phyloP scores from a whole-genome alignment of 2,888 invertebrate species.

The Congeria kusceri region DNA sequence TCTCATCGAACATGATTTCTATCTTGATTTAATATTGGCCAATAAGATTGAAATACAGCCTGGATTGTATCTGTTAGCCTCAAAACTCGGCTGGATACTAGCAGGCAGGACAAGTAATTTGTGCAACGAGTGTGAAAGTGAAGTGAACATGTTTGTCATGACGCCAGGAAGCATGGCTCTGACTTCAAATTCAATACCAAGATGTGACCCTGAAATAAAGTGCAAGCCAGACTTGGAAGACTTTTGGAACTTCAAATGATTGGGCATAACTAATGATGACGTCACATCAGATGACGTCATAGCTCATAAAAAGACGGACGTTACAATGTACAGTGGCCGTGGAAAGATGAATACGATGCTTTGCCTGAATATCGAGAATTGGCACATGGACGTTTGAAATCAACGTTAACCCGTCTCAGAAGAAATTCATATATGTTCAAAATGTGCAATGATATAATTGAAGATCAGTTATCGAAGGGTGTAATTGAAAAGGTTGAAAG shows the following conservation, averaged over 20 bases:
- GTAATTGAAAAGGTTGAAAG: background rate
- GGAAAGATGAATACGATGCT: background rate
- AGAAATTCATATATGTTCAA: background rate
- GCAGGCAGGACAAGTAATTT: conserved; percentile 1
- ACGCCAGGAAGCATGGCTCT: background rate
- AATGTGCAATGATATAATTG: background rate
- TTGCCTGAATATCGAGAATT: background rate
- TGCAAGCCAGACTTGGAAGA: background rate
- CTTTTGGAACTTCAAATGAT: background rate
- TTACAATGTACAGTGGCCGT: background rate
- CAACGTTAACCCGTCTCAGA: background rate
- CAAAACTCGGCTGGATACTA: conserved; percentile 19
- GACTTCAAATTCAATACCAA: background rate
- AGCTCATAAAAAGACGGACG: background rate
- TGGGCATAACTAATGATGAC: background rate
- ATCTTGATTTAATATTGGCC: conserved; percentile 1
- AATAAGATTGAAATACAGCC: conserved; percentile 18
- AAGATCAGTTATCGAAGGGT: background rate
- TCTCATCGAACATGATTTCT: conserved; percentile 20
- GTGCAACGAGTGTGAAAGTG: background rate
- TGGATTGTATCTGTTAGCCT: conserved; percentile 9
- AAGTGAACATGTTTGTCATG: background rate
- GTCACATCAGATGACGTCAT: background rate
- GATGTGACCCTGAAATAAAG: too few species aligned
- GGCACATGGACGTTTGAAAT: background rate